Conservation (phyloP, 2,797 vertebrate genomes). For the Clamator glandarius region DNA sequence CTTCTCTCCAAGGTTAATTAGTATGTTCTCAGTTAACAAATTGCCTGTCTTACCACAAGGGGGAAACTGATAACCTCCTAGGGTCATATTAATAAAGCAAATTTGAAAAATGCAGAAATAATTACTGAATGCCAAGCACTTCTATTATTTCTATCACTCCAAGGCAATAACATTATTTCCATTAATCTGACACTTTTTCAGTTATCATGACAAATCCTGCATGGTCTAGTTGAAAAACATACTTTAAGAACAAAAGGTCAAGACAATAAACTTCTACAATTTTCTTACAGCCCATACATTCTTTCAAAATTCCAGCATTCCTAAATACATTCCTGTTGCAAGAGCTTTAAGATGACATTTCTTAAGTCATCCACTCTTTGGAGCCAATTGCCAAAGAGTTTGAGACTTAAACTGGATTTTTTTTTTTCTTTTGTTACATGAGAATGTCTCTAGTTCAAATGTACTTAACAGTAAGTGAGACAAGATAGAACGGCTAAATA, state of each 20-base stretch:
- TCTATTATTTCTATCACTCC: neutral
- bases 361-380: neutral
- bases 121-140: too few species aligned
- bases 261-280: neutral
- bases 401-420: neutral
- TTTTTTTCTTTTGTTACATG: neutral
- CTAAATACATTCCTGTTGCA: neutral
- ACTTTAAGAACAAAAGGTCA: neutral
- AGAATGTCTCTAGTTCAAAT: neutral
- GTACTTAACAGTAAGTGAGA: neutral
- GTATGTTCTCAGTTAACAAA: neutral
- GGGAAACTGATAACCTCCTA: neutral
- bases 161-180: neutral
- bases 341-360: neutral
- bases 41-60: neutral
- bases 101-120: neutral
- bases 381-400: neutral
- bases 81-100: neutral
- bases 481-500: neutral
- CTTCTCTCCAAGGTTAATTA: neutral
- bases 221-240: neutral
- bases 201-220: neutral
- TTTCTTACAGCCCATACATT: neutral
- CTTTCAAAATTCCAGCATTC: neutral
- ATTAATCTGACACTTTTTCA: neutral